Percentiles rank a stretch among this genome's conserved stretches.
These are phyloP conservation scores for Alethe castanea DNA, from an alignment of 2,113 vertebrate genomes.

Conservation along the genomic window DNA sequence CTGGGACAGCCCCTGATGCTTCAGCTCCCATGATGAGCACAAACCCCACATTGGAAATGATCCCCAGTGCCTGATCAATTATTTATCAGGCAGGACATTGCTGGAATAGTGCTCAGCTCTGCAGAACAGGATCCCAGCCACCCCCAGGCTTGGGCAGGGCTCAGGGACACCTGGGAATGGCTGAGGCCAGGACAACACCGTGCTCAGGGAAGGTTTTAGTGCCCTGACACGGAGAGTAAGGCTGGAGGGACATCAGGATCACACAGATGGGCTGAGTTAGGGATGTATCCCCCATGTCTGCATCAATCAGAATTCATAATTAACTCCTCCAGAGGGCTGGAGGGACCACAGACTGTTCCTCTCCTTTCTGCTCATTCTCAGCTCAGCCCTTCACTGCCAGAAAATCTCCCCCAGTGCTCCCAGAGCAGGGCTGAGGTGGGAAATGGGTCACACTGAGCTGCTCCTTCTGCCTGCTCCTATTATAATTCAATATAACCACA, in stretches of 20 bases:
- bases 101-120: background rate
- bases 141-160: background rate
- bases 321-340: background rate
- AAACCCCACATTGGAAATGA: background rate
- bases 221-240: background rate
- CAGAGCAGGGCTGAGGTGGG: background rate
- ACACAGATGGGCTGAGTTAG: fast-evolving
- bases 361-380: background rate
- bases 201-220: background rate
- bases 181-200: background rate
- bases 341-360: background rate
- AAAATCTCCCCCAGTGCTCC: background rate
- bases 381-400: background rate
- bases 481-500: fast-evolving
- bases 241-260: background rate
- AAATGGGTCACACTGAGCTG: background rate
- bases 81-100: background rate
- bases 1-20: background rate
- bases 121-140: background rate
- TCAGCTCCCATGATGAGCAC: background rate
- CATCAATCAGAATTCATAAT: background rate
- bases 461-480: background rate
- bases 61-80: background rate
- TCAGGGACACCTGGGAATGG: background rate
- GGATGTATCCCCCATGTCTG: fast-evolving